Base-by-base conservation (phyloP, 2,888 invertebrate species). In the Agrochola lychnidis region DNA sequence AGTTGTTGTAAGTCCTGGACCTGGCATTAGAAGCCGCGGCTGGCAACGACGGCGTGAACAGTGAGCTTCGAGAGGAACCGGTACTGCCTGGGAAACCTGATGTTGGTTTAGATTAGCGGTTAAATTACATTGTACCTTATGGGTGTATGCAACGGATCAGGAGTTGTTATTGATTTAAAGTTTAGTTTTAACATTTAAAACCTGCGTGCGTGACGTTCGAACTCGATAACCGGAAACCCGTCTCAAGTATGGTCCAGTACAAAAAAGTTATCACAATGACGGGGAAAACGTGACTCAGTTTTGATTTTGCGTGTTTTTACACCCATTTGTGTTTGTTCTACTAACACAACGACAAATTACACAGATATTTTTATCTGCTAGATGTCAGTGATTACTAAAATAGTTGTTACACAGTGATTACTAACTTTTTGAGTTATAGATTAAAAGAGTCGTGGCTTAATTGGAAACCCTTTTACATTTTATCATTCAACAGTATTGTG, bases 31-130 rank as follows among this genome's bases (percentile, higher is more conserved):
- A 62, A 25, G 76, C 16, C 16, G 56, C 61, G 4, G 51, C 19
- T 16, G 80, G n/a, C 59, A 79, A 5, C 22, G 83, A 51, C 14
- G 86, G 85, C 51, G 74, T 69, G 78, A 83, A 86, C 64, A 85
- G 42, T 4, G 83, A 42, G 25, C 75, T 85, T 12, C 85, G 74
- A 1, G 85, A 77, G 6, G 75, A 70, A 36, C 71, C 71, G 3
- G 62, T 30, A 66, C 48, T 61, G 22, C 72, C 48, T 63, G 57
- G 36, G 1, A 76, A 62, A 36, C 84, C 78, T 77, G 19, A 16
- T 16, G 53, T n/a, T 36, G 16, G n/a, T 51, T 36, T 22, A 67
- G 36, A 67, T 48, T 22, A 30, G 30, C 48, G 7, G 48, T 30
- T 66, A 67, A 22, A 48, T 53, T 14, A 45, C 14, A 14, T 45